Evolutionary conservation across 1,140 invertebrate species (phyloP), one percentile per base, ranked within the genome.

Genomic region (Drosophila azteca): DNA sequence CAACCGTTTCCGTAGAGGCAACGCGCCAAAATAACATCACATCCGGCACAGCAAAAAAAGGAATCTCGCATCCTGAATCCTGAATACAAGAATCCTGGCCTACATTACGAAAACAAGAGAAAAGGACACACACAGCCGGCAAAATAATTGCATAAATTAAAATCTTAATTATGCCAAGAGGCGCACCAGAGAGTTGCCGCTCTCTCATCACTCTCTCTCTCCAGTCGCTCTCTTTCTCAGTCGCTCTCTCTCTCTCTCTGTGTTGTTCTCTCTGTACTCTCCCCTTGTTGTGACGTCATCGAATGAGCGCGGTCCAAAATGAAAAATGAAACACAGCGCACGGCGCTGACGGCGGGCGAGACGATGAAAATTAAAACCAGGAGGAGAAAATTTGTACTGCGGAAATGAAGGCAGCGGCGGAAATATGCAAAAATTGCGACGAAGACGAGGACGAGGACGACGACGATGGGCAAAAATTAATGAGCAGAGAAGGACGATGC

Each of bases 121-220:
- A 74, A 57, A 77, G 9, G 67, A 74, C 51, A 87, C 79, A 31
- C 43, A 57, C 75, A 90, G 79, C 87, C 82, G 87, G 83, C 79
- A 72, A 87, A 89, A 88, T 90, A 90, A 90, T 90, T 90, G 87
- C 87, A 90, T 90, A 90, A 90, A 90, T 90, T 90, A 90, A 90
- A 90, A 90, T 82, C 72, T 90, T 90, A 90, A 90, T 90, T 90
- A 88, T 88, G 79, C 76, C 68, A 64, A 60, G 77, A 59, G 35
- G 35, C 35, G 35, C 84, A 73, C 45, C 62, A 76, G 55, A 60
- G 63, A 76, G 66, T 4, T 17, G 0, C 9, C 13, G 0, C 54
- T 76, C 70, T 43, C 54, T 55, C 17, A 31, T 31, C 41, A 20
- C 26, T 35, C 24, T 13, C 54, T 46, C 24, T 24, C 55, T 20